phyloP scores from a whole-genome alignment of 2,797 vertebrate species.

The Limosa lapponica region DNA sequence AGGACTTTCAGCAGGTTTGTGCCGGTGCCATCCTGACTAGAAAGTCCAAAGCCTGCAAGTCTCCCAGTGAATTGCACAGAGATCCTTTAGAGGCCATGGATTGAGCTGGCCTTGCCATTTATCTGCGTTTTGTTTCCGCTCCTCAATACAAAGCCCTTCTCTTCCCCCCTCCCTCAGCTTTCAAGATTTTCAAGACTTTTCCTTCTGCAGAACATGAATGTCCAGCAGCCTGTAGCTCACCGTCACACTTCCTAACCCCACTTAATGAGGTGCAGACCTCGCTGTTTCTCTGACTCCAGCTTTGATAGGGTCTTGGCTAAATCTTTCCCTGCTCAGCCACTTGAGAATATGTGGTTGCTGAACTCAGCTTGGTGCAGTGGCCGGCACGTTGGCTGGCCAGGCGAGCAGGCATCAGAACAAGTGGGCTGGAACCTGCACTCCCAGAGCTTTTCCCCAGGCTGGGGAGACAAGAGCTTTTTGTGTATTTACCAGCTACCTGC shows the following conservation, averaged over 20 bases:
- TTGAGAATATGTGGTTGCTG: neutral
- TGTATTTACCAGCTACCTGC: neutral
- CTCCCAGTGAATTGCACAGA: neutral
- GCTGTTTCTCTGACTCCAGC: neutral
- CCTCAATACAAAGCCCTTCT: neutral
- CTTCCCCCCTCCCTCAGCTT: neutral
- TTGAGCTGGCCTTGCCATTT: neutral
- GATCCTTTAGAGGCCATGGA: neutral
- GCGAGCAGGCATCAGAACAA: fast-evolving
- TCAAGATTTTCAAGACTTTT: neutral
- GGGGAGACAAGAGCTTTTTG: neutral
- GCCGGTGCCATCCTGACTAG: neutral
- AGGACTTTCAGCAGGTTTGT: neutral
- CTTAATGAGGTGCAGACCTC: conserved; percentile 5
- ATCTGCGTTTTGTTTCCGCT: neutral
- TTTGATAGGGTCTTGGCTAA: neutral
- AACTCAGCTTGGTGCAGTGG: neutral
- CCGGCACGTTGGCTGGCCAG: neutral
- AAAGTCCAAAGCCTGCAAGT: neutral
- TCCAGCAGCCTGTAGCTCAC: conserved; percentile 10
- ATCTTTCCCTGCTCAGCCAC: neutral
- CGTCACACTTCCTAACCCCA: neutral
- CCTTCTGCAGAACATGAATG: neutral
- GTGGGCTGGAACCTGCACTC: neutral
- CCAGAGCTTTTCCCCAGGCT: neutral